Percentiles rank a stretch among this genome's conserved stretches.
Evolutionary conservation across 2,888 invertebrate genomes (phyloP).

Genomic region (Dascillus cervinus): DNA sequence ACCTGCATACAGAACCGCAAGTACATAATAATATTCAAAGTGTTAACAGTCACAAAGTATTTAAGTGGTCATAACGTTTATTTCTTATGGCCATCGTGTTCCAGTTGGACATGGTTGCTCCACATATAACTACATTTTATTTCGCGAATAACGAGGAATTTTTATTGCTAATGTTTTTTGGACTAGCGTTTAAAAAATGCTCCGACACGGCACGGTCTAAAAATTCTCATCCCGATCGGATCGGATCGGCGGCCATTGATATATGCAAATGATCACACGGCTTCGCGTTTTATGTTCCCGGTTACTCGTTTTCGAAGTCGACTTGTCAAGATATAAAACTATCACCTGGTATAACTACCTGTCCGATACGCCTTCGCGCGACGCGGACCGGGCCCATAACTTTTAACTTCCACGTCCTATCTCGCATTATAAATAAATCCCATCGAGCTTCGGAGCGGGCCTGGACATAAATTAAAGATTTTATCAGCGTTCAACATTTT

Average conservation of each 20-base stretch:
- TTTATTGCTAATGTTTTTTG: too few relatives aligned
- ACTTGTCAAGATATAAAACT: slow-evolving; percentile 36
- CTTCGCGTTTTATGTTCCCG: slow-evolving; percentile 26
- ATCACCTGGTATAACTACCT: slow-evolving; percentile 38
- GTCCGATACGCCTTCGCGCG: slow-evolving; percentile 29
- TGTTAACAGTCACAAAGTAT: slow-evolving; percentile 27
- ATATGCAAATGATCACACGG: slow-evolving; percentile 27
- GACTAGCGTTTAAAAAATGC: too few relatives aligned
- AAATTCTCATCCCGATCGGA: slow-evolving; percentile 7
- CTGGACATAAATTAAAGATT: slow-evolving; percentile 29
- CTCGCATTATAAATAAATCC: slow-evolving; percentile 31
- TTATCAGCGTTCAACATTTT: slow-evolving; percentile 23
- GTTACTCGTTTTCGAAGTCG: slow-evolving; percentile 24
- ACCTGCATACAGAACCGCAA: slow-evolving; percentile 11
- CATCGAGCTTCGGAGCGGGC: slow-evolving; percentile 22
- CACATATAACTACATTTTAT: slow-evolving; percentile 10
- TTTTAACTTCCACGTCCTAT: slow-evolving; percentile 15
- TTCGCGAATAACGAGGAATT: too few relatives aligned
- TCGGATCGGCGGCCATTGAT: slow-evolving; percentile 4
- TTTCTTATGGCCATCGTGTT: slow-evolving; percentile 19
- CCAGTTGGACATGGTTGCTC: slow-evolving; percentile 9
- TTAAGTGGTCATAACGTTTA: slow-evolving; percentile 24
- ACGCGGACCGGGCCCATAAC: slow-evolving; percentile 10
- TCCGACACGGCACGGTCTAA: background rate
- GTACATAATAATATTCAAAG: slow-evolving; percentile 12